These are phyloP conservation scores for Rhinoptilus africanus DNA, from an alignment of 2,113 vertebrate genomes.

Conservation along the genomic window DNA sequence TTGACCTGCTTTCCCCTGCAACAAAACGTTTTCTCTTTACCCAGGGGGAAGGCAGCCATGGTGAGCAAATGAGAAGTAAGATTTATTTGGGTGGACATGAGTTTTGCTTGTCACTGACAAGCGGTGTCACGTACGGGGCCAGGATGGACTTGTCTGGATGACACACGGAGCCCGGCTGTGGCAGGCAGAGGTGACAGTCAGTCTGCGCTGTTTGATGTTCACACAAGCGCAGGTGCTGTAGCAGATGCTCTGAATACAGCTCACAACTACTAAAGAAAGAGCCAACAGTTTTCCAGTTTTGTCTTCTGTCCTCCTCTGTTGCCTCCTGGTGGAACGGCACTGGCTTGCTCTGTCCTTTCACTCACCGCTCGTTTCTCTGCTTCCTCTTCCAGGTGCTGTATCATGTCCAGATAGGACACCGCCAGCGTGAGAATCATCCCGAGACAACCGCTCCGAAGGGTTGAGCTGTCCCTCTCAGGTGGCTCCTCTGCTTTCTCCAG, in stretches of 20 bases:
- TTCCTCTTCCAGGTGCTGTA: conserved; percentile 42
- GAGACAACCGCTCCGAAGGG: background rate
- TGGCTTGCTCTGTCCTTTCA: background rate
- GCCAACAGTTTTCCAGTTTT: background rate
- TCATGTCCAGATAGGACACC: conserved; percentile 45
- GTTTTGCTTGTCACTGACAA: background rate
- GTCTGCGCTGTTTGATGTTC: background rate
- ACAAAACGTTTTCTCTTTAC: background rate
- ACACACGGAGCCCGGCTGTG: rapidly evolving
- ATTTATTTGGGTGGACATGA: background rate
- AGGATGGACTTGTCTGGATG: background rate
- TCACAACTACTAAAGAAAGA: background rate
- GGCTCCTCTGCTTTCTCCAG: background rate
- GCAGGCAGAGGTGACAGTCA: background rate
- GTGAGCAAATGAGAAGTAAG: background rate
- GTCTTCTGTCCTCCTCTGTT: rapidly evolving
- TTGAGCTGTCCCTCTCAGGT: background rate
- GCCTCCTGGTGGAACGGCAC: background rate
- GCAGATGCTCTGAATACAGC: background rate
- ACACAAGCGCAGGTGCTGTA: background rate
- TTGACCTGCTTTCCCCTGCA: background rate
- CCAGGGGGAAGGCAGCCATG: background rate
- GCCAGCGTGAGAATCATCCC: background rate
- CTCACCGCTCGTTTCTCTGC: background rate
- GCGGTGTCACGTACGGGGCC: background rate